Base-by-base conservation (phyloP, 2,113 vertebrate species). In the Pangasianodon hypophthalmus region DNA sequence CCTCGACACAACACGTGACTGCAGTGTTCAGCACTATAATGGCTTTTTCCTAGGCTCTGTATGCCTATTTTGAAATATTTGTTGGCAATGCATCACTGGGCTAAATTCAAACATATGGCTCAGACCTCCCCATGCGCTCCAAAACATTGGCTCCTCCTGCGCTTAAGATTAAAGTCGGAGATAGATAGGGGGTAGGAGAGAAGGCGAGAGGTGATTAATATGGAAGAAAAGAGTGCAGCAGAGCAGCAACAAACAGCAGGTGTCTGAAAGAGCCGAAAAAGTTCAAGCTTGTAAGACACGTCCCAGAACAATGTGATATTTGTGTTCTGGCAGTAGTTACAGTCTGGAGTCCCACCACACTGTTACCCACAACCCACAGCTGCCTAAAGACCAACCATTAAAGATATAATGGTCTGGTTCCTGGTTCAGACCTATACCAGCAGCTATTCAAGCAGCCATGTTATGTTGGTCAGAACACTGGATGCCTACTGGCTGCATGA, bases 31-130 rank as follows among this genome's bases (percentile, higher is more conserved):
- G 56, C 19, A 29, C 82, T 62, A 84, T 62, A 84, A 84, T 84
- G 56, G 37, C 37, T 73, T 60, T 46, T 77, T 85, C 48, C 79
- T 54, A 52, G 14, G 14, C 84, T 69, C 32, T 37, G 32, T 56
- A 19, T 77, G 44, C 44, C 26, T 89, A 64, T 79, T 85, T 85
- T 84, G 44, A 85, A 41, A 41, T 64, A 64, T 73, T 86, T 73
- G 69, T 67, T 80, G 56, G 75, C 58, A 86, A 79, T 75, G 64
- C 82, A 62, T 58, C 83, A 79, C 44, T 54, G 44, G 58, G 24
- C 26, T 88, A 75, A 60, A 85, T 84, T 37, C 80, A 73, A 88
- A 56, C 50, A 71, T 88, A 88, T 60, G 84, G 88, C 73, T 89
- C 56, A 79, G 41, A 79, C 32, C 73, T 89, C 69, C 14, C 48